These are phyloP conservation scores for Elgaria multicarinata DNA, from an alignment of 2,113 vertebrate species.

Conservation along the genomic window DNA sequence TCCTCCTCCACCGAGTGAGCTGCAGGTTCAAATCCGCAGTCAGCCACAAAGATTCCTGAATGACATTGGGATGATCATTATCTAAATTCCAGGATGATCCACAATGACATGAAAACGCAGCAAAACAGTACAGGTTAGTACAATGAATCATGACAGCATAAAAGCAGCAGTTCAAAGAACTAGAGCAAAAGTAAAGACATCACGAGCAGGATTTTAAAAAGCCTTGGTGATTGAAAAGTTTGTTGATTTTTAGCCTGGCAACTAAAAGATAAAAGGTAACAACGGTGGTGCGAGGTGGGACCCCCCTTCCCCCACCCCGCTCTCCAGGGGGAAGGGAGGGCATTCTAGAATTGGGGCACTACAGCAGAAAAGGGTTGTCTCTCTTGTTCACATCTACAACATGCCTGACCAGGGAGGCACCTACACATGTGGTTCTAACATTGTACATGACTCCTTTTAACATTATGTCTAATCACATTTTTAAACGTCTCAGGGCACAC, in stretches of 20 bases:
- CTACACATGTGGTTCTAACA: too few relatives aligned
- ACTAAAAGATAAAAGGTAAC: background rate
- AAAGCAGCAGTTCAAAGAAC: background rate
- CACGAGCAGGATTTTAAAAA: background rate
- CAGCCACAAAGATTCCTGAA: background rate
- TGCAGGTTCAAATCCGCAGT: background rate
- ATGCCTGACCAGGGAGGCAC: too few relatives aligned
- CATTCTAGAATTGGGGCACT: background rate
- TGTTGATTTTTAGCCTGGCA: background rate
- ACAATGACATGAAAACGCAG: background rate
- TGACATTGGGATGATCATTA: background rate
- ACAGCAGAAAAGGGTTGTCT: background rate
- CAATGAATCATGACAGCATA: background rate
- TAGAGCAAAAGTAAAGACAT: background rate
- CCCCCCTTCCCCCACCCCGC: too few relatives aligned
- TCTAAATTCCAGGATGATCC: background rate
- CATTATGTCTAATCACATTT: too few relatives aligned
- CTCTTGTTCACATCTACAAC: background rate
- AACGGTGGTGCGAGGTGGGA: background rate
- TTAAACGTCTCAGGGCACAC: too few relatives aligned
- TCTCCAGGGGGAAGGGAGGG: too few relatives aligned
- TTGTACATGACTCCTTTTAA: too few relatives aligned
- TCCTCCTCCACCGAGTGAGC: too few relatives aligned
- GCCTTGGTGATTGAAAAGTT: background rate
- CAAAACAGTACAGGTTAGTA: background rate